Conservation (phyloP, 2,888 invertebrate genomes). For the Lithophane socia region DNA sequence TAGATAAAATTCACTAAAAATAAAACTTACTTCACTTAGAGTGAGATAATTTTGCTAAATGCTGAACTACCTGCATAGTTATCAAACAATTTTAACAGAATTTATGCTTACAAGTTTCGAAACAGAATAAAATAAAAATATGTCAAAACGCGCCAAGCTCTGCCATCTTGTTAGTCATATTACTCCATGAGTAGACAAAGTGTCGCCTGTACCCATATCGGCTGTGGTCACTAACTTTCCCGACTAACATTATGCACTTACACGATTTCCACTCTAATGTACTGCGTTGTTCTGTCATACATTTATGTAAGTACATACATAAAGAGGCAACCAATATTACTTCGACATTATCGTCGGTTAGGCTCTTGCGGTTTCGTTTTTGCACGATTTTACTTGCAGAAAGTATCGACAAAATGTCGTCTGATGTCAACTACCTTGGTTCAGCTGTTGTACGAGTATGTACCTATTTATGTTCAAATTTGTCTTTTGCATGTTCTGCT, state of each 20-base stretch:
- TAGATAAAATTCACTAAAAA: neutral
- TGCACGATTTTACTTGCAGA: conserved; percentile 31
- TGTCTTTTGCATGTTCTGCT: neutral
- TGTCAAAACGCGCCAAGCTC: neutral
- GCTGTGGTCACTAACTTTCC: conserved; percentile 69
- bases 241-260: conserved; percentile 65
- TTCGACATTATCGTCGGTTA: conserved; percentile 16
- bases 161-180: conserved; percentile 12
- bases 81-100: conserved; percentile 9
- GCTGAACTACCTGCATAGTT: neutral
- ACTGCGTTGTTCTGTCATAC: conserved; percentile 25
- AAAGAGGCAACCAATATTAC: conserved; percentile 24
- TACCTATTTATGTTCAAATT: too few relatives aligned
- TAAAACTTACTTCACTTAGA: neutral
- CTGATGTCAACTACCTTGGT: conserved; percentile 24
- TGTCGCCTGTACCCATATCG: conserved; percentile 62
- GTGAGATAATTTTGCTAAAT: conserved; percentile 10
- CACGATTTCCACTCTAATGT: conserved; percentile 49
- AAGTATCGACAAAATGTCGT: conserved; percentile 34
- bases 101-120: conserved; percentile 10
- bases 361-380: conserved; percentile 30
- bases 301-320: conserved; percentile 28
- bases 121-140: conserved; percentile 23
- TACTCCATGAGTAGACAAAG: conserved; percentile 59
- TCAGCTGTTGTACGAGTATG: conserved; percentile 11